Evolutionary conservation across 2,797 vertebrate genomes (phyloP).

Genomic region (Emydoidea blandingii): DNA sequence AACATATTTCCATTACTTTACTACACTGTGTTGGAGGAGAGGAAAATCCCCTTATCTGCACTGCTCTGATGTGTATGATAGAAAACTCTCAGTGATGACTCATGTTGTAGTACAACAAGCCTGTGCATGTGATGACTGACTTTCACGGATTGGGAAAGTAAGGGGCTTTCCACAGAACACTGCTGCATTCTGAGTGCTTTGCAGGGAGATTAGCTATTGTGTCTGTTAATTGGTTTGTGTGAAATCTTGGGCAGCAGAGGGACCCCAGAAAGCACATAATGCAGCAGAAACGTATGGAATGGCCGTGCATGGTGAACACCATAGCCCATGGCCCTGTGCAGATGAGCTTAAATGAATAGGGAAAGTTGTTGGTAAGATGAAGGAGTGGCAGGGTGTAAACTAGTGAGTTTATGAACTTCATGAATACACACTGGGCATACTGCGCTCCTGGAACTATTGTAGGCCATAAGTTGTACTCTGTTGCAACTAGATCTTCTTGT

Average conservation of each 20-base stretch:
- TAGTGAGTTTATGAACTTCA: background rate
- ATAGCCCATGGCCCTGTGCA: fast-evolving
- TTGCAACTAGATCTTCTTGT: background rate
- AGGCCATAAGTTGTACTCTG: background rate
- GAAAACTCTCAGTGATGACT: slow-evolving; percentile 46
- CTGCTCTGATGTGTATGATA: background rate
- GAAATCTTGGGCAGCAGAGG: background rate
- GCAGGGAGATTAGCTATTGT: background rate
- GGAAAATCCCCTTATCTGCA: slow-evolving; percentile 21
- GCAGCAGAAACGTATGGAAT: background rate
- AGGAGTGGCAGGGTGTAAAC: background rate
- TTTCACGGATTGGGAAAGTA: slow-evolving; percentile 7
- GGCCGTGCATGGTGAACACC: background rate
- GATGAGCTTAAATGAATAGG: background rate
- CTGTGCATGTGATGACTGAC: slow-evolving; percentile 1
- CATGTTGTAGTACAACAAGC: background rate
- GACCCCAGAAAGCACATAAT: fast-evolving
- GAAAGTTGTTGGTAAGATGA: background rate
- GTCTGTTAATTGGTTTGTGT: background rate
- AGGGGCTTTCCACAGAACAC: slow-evolving; percentile 52
- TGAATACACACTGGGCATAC: background rate
- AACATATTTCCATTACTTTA: background rate
- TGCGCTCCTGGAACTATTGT: background rate
- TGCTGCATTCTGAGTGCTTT: background rate
- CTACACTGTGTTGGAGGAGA: background rate